Base-by-base conservation (phyloP, 2,113 vertebrate species). In the Arizona elegans region DNA sequence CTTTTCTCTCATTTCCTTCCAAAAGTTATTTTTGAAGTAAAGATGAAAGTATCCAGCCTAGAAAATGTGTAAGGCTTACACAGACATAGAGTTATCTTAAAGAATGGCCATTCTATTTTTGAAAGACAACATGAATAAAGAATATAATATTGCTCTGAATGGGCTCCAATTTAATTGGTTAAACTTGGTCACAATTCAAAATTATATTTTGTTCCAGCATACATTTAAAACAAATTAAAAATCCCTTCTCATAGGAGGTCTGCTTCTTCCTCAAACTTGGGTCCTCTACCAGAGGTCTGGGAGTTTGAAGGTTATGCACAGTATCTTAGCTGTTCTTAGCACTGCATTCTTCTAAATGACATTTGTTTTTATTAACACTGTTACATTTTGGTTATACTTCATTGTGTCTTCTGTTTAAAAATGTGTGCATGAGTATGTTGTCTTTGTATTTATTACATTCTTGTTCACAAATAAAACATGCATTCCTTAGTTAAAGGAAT, bases 401-500 rank as follows among this genome's bases (percentile, higher is more conserved):
- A 23, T 43, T 21, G 17, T 3, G 3, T 21, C 7, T 81, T 81
- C 75, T 43, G 33, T 38, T 81, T 81, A 43, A 21, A 21, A 21
- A 81, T 92, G 8, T 43, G 75, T 81, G 17, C 17, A 43, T 38
- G 17, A 3, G 70, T 19, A 10, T 12, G 24, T 59, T 70, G 70
- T 52, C 38, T 91, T 15, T 70, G 29, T 70, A 33, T 70, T n/a
- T 70, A 70, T 88, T 75, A 86, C 92, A 81, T 93, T 33, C 88
- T 95, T 65, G 0, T 93, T 96, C 86, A 62, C 54, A 93, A 21
- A 91, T 93, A 97, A 81, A 97, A 95, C 96, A 96, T 96, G 96
- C 93, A 94, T 70, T 97, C 90, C 94, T 97, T 98, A 97, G 93
- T 97, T 97, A 97, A 95, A 96, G 92, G 65, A 95, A 95, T 65